Conservation (phyloP, 1,140 invertebrate species). For the Luehdorfia chinensis region DNA sequence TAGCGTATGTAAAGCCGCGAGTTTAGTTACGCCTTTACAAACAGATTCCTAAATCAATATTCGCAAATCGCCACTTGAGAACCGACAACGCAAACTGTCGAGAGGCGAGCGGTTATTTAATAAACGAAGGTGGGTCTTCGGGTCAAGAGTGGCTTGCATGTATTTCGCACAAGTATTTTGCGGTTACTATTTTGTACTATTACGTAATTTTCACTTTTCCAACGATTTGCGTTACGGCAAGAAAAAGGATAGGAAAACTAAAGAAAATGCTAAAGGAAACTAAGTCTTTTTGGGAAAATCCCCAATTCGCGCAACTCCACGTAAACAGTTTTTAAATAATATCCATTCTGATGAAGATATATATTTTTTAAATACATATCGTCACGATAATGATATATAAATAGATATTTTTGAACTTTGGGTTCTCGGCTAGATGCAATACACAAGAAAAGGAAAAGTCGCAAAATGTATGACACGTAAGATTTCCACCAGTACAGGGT, state of each 20-base stretch:
- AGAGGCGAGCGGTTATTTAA: slow-evolving; percentile 6
- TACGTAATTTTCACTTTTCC: not conserved
- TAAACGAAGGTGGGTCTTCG: not conserved
- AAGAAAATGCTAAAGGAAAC: too few relatives aligned
- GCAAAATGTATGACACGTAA: too few relatives aligned
- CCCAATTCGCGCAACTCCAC: not conserved
- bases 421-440: too few relatives aligned
- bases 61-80: slow-evolving; percentile 6
- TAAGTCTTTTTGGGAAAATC: not conserved
- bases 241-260: too few relatives aligned
- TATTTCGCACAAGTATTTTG: not conserved
- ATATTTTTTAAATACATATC: too few relatives aligned
- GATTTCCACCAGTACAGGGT: too few relatives aligned
- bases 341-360: not conserved
- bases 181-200: not conserved
- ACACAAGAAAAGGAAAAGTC: too few relatives aligned
- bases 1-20: not conserved
- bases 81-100: not conserved
- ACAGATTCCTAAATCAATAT: slow-evolving; percentile 12
- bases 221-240: too few relatives aligned
- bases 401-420: too few relatives aligned
- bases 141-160: slow-evolving; percentile 2
- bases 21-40: slow-evolving; percentile 5
- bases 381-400: too few relatives aligned
- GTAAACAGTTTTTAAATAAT: not conserved